Evolutionary conservation across 35 echinoderm and acorn worm genomes (phyloP).

Genomic region (Diadema setosum): DNA sequence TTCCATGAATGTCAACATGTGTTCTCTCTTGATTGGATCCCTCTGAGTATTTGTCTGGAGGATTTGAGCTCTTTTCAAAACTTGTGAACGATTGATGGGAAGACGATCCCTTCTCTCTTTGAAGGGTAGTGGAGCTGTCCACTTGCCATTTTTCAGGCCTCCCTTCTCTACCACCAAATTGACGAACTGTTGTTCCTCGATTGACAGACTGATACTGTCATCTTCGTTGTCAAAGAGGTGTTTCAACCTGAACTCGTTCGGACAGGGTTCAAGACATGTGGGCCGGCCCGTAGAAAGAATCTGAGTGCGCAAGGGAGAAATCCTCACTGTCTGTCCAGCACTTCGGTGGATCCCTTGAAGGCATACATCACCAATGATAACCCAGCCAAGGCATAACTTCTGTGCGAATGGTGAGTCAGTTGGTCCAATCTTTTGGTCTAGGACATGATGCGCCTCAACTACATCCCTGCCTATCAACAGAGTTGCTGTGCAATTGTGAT

Average conservation of each 20-base stretch:
- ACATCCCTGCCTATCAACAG: too few relatives aligned
- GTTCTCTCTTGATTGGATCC: constrained; percentile 12
- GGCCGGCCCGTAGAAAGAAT: too few relatives aligned
- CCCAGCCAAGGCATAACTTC: too few relatives aligned
- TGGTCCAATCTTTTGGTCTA: constrained; percentile 16
- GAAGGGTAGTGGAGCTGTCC: constrained; percentile 23
- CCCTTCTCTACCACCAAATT: not conserved
- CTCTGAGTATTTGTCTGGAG: constrained; percentile 10
- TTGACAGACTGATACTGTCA: too few relatives aligned
- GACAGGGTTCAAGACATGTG: too few relatives aligned
- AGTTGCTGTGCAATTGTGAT: too few relatives aligned
- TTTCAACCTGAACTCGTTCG: not conserved
- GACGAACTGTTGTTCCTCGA: too few relatives aligned
- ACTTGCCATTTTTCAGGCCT: not conserved
- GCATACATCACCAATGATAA: too few relatives aligned
- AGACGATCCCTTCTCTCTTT: not conserved
- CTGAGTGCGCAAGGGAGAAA: too few relatives aligned
- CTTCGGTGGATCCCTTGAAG: not conserved
- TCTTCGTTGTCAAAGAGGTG: too few relatives aligned
- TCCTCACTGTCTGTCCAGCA: not conserved
- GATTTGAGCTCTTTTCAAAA: constrained; percentile 6
- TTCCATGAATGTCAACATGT: constrained; percentile 38
- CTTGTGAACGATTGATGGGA: not conserved
- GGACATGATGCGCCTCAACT: constrained; percentile 21
- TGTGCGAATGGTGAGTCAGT: not conserved